Evolutionary conservation across 2,113 vertebrate species (phyloP).

Genomic region (Labrus mixtus): DNA sequence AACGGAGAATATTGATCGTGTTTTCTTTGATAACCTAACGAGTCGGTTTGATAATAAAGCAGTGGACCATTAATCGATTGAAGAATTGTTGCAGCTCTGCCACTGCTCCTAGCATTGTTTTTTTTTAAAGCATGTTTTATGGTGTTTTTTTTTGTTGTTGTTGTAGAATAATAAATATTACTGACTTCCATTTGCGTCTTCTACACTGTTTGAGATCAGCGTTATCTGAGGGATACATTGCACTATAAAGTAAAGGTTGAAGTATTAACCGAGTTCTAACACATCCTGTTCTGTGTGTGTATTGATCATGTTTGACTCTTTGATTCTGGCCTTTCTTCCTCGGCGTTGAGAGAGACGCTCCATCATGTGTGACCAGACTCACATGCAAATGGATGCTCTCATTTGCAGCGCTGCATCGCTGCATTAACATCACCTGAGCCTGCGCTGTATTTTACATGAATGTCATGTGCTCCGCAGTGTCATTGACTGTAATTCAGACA

Average conservation of each 20-base stretch:
- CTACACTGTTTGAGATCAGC: neutral
- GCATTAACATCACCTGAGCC: neutral
- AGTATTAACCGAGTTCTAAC: too few species aligned
- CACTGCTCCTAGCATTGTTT: too few species aligned
- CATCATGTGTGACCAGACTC: neutral
- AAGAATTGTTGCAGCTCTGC: too few species aligned
- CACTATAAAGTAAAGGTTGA: too few species aligned
- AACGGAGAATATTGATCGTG: too few species aligned
- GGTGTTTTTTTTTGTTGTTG: too few species aligned
- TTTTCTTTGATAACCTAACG: too few species aligned
- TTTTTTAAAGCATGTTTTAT: too few species aligned
- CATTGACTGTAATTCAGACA: slow-evolving; percentile 63
- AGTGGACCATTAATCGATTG: too few species aligned
- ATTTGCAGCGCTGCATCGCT: neutral
- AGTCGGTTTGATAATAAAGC: too few species aligned
- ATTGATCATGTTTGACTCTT: neutral
- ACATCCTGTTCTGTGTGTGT: neutral
- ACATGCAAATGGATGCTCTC: slow-evolving; percentile 31
- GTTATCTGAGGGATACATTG: too few species aligned
- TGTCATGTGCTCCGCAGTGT: neutral
- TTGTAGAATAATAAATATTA: too few species aligned
- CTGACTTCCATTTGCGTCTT: neutral
- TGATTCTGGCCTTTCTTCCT: neutral
- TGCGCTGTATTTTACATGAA: neutral
- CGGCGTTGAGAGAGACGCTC: neutral